Evolutionary conservation across 2,113 vertebrate species (phyloP).

Genomic region (Emydocephalus ijimae): DNA sequence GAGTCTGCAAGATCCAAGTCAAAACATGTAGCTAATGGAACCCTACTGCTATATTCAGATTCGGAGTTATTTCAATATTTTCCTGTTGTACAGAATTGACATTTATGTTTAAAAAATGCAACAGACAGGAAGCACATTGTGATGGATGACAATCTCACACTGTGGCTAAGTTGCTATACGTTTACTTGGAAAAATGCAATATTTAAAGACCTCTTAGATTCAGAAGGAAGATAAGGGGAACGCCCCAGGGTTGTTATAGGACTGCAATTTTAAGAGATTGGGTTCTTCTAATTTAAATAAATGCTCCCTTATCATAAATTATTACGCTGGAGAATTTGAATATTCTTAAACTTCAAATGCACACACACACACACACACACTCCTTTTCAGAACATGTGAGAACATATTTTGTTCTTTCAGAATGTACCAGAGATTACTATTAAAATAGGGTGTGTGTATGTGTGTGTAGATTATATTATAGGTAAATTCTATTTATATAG

Average conservation of each 20-base stretch:
- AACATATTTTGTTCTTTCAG: background rate
- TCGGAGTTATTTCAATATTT: background rate
- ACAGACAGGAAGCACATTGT: background rate
- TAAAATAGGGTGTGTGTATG: background rate
- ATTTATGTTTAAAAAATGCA: background rate
- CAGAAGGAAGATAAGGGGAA: background rate
- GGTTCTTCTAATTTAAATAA: background rate
- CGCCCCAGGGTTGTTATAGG: background rate
- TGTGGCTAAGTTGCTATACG: background rate
- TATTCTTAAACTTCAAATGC: background rate
- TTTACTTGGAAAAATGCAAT: background rate
- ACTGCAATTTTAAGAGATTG: background rate
- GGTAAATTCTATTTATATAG: background rate
- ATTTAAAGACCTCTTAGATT: background rate
- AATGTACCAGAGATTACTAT: background rate
- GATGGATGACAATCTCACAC: background rate
- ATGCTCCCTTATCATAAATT: background rate
- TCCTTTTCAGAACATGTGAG: background rate
- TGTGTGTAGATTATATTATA: background rate
- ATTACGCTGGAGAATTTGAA: background rate
- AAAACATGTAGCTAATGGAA: constrained; percentile 10
- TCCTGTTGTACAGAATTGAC: background rate
- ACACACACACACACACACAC: too few relatives aligned
- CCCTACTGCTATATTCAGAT: background rate
- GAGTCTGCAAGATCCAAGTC: background rate